phyloP scores from a whole-genome alignment of 2,797 vertebrate species.

The Bothrops alternatus region DNA sequence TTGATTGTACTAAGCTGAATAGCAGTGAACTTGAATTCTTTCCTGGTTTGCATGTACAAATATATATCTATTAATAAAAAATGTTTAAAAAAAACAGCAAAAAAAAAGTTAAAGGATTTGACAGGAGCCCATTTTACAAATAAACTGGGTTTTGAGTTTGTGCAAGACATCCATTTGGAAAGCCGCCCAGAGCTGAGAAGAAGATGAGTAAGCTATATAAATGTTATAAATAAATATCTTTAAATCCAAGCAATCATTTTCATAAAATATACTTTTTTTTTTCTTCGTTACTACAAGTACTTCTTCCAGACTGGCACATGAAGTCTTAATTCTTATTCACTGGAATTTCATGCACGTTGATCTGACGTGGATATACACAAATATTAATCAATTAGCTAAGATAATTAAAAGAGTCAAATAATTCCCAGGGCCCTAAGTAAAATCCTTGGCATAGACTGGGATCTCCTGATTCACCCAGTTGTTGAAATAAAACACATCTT shows the following conservation, averaged over 20 bases:
- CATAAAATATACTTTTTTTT: not conserved
- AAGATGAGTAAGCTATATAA: not conserved
- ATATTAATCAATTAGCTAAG: not conserved
- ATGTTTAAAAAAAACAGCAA: not conserved
- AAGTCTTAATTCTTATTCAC: not conserved
- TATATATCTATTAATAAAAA: too few relatives aligned
- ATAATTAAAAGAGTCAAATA: not conserved
- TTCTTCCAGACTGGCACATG: not conserved
- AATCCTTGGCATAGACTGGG: not conserved
- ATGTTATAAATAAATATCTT: not conserved
- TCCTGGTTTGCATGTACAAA: too few relatives aligned
- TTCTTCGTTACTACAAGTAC: not conserved
- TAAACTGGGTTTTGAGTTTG: not conserved
- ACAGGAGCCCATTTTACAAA: not conserved
- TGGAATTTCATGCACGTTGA: too few relatives aligned
- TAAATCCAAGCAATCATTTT: not conserved
- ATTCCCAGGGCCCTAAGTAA: not conserved
- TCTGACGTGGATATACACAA: not conserved
- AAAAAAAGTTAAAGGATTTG: not conserved
- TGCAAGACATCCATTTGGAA: not conserved
- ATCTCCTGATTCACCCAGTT: not conserved
- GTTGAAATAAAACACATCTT: not conserved
- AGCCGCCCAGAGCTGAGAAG: not conserved
- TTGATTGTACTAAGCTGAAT: too few relatives aligned
- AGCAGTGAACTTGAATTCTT: too few relatives aligned